phyloP scores from a whole-genome alignment of 1,140 invertebrate genomes.

The Pseudachorutes palmiensis region DNA sequence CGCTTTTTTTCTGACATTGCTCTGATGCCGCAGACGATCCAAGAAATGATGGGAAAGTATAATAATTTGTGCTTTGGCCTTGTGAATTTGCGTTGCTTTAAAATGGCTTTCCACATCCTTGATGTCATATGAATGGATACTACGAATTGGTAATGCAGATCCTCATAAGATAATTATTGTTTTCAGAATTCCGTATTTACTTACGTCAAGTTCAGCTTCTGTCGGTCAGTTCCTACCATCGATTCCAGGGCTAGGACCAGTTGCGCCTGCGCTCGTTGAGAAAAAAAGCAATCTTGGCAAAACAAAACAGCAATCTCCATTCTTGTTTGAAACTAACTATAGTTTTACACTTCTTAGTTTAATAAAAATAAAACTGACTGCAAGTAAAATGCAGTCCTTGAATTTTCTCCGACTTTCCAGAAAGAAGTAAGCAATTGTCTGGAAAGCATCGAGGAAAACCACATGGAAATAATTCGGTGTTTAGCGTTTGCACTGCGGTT shows the following conservation, averaged over 20 bases:
- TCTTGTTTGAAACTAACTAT: slow-evolving; percentile 19
- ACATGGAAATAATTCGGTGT: too few species aligned
- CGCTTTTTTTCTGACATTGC: slow-evolving; percentile 22
- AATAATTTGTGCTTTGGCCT: slow-evolving; percentile 37
- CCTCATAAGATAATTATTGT: neutral
- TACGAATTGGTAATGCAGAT: neutral
- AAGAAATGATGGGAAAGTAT: slow-evolving; percentile 37
- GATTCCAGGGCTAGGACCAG: slow-evolving; percentile 26
- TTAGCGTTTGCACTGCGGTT: too few species aligned
- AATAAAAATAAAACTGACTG: too few species aligned
- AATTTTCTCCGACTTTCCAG: too few species aligned
- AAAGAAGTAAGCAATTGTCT: too few species aligned
- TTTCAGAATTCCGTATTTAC: slow-evolving; percentile 13
- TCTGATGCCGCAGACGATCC: slow-evolving; percentile 31
- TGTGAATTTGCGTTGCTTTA: slow-evolving; percentile 28
- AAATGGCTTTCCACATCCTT: slow-evolving; percentile 30
- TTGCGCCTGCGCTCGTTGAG: slow-evolving; percentile 23
- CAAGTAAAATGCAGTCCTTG: too few species aligned
- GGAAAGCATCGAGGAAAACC: too few species aligned
- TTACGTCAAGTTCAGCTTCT: slow-evolving; percentile 36
- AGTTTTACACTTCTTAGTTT: too few species aligned
- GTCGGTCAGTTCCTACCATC: slow-evolving; percentile 25
- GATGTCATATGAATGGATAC: slow-evolving; percentile 33
- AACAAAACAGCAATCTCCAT: slow-evolving; percentile 36
- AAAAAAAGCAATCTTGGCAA: slow-evolving; percentile 34